Percentiles rank a stretch among this genome's conserved stretches.
Conservation (phyloP, 2,797 vertebrate genomes). For the Galagoides demidoff region DNA sequence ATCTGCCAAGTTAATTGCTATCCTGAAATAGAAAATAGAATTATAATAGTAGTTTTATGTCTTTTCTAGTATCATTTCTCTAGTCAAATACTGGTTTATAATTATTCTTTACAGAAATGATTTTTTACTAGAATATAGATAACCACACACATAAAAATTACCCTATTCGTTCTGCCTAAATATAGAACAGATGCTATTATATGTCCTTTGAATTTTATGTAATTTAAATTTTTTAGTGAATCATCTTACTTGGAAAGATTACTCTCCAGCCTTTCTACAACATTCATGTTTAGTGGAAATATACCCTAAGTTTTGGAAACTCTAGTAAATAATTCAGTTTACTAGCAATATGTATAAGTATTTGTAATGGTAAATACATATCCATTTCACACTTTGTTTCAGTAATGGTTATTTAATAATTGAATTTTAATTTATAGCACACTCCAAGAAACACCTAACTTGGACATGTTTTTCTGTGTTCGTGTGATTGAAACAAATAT, state of each 20-base stretch:
- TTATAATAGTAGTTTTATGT: neutral
- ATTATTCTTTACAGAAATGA: slow-evolving; percentile 47
- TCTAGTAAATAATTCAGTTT: slow-evolving; percentile 24
- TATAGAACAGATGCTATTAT: neutral
- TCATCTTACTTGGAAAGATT: slow-evolving; percentile 58
- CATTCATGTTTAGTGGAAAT: neutral
- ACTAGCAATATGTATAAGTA: slow-evolving; percentile 27
- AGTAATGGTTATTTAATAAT: slow-evolving; percentile 54
- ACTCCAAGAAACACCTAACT: slow-evolving; percentile 62
- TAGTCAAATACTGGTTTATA: slow-evolving; percentile 43
- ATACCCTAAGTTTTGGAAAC: slow-evolving; percentile 36
- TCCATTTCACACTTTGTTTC: slow-evolving; percentile 46
- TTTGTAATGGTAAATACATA: slow-evolving; percentile 35
- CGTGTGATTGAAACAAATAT: slow-evolving; percentile 58
- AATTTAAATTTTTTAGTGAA: slow-evolving; percentile 40
- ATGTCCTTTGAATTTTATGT: slow-evolving; percentile 7
- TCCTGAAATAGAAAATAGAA: neutral
- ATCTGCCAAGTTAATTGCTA: neutral
- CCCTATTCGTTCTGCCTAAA: neutral
- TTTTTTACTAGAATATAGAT: slow-evolving; percentile 34
- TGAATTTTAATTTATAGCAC: slow-evolving; percentile 64
- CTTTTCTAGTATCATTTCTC: slow-evolving; percentile 10
- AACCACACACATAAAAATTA: slow-evolving; percentile 55
- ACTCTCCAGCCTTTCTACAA: slow-evolving; percentile 13
- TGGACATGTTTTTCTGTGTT: slow-evolving; percentile 35